Evolutionary conservation across 2,113 vertebrate species (phyloP).

Genomic region (Trichomycterus rosablanca): DNA sequence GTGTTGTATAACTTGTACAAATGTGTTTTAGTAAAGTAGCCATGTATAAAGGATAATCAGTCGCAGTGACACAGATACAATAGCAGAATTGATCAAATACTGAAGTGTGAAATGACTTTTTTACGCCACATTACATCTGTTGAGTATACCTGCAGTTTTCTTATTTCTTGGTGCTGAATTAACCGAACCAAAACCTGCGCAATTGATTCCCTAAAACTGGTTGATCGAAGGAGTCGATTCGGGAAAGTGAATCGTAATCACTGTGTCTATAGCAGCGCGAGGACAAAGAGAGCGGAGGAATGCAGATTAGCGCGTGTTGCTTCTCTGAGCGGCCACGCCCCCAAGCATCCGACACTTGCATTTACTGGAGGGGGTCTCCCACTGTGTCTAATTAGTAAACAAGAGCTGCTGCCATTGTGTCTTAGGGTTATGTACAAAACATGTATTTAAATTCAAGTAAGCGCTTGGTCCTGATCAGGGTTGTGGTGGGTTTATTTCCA

Average conservation of each 20-base stretch:
- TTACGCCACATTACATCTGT: too few species aligned
- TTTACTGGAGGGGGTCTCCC: slow-evolving; percentile 17
- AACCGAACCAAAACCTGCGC: neutral
- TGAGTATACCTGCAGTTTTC: too few species aligned
- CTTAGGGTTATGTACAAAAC: slow-evolving; percentile 1
- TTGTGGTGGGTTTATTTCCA: too few species aligned
- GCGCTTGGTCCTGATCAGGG: neutral
- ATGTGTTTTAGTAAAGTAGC: too few species aligned
- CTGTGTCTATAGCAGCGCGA: neutral
- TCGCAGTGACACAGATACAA: too few species aligned
- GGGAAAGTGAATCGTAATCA: neutral
- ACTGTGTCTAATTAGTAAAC: slow-evolving; percentile 27
- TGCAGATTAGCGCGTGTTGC: slow-evolving; percentile 37
- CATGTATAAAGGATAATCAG: too few species aligned
- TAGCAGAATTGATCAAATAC: too few species aligned
- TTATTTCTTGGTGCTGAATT: too few species aligned
- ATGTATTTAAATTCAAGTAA: neutral
- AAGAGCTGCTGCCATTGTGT: neutral
- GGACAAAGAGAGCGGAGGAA: slow-evolving; percentile 45
- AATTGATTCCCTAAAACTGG: neutral
- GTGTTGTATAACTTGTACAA: too few species aligned
- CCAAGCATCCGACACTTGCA: slow-evolving; percentile 12
- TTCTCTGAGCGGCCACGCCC: slow-evolving; percentile 13
- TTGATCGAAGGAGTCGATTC: neutral
- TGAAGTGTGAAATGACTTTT: too few species aligned